Base-by-base conservation (phyloP, 2,113 vertebrate genomes). In the Antechinus flavipes region DNA sequence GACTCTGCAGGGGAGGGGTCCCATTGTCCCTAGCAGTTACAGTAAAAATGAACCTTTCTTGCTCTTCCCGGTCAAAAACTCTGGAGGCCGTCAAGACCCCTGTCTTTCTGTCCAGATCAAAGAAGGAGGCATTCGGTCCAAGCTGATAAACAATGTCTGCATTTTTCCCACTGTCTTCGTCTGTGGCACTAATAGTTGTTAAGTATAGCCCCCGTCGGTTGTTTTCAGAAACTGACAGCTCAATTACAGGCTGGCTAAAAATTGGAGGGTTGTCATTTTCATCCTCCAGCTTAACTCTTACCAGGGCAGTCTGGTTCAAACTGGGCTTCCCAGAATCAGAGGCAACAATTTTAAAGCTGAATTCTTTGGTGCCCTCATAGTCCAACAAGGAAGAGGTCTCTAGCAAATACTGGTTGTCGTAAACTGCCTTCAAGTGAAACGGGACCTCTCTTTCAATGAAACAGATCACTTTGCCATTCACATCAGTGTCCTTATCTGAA, bases 241-340 rank as follows among this genome's bases (percentile, higher is more conserved):
- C 99, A 97, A 99, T 99, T 98, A 99, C 99, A 97, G 99, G 99
- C 99, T 99, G 99, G 98, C 98, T 99, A 98, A 99, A 99, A 98
- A 99, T 99, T 91, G 99, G 99, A 90, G 99, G 99, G 98, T 99
- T 99, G 99, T 99, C 99, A 96, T 99, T 99, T 98, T 99, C 99
- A 91, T 99, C 99, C 98, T 99, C 99, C 97, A 99, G 98, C 98
- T 99, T 99, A 98, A 99, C 99, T 98, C 99, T 99, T 92, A 99
- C 99, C 97, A 99, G 98, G 91, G 99, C 99, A 35, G 99, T 99
- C 98, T 99, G 99, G 98, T 99, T 99, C 98, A 99, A 98, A 97
- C 99, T 99, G 50, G 99, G 99, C 94, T 99, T 99, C 76, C 99
- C 99, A 35, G 99, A 99, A 98, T 99, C 99, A 35, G 99, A 99